Evolutionary conservation across 1,140 invertebrate genomes (phyloP), one percentile per base, ranked within the genome.

Genomic region (Lepeophtheirus salmonis): DNA sequence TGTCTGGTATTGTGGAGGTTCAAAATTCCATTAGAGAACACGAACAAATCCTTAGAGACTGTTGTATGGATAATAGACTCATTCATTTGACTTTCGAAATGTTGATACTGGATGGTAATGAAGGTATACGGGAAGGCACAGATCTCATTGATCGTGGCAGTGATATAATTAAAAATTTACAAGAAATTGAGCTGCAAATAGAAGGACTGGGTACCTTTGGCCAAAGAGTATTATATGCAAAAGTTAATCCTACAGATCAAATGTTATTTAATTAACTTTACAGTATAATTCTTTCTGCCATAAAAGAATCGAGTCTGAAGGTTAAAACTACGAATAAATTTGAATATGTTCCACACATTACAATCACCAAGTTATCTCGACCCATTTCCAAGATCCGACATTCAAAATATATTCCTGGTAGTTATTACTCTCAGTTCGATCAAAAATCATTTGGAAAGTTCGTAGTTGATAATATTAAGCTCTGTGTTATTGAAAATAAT

Each of bases 261-360:
- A 26, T 20, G 16, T 51, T 20, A 60, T 66, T 16, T 63, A 60
- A 25, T 56, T 21, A 17, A 23, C 60, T 26, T 63, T 64, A 52
- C n/a, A 56, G 63, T 10, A 17, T 61, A 14, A 52, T 56, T 16
- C 30, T 64, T 1, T 54, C 63, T 41, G 30, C 53, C n/a, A 54
- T 41, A 25, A n/a, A 64, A 2, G 25, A 50, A 1, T 17, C 17
- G 1, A 48, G 63, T n/a, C n/a, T 54, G 10, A 63, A 61, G 13
- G 63, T 63, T 12, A 54, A 52, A 14, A 54, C 64, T 16, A 66
- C 66, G 0, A 66, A 66, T 50, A 57, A 64, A 26, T 66, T 66
- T 26, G 65, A 66, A 20, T 66, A 64, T 49, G 60, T 65, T n/a
- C 66, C 66, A 16, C 66, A 66, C 58, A 52, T 66, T 55, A 66